A percentile compares a stretch with the other conserved stretches of the same genome.
Conservation (phyloP, 2,113 vertebrate genomes). For the Triplophysa siluroides region DNA sequence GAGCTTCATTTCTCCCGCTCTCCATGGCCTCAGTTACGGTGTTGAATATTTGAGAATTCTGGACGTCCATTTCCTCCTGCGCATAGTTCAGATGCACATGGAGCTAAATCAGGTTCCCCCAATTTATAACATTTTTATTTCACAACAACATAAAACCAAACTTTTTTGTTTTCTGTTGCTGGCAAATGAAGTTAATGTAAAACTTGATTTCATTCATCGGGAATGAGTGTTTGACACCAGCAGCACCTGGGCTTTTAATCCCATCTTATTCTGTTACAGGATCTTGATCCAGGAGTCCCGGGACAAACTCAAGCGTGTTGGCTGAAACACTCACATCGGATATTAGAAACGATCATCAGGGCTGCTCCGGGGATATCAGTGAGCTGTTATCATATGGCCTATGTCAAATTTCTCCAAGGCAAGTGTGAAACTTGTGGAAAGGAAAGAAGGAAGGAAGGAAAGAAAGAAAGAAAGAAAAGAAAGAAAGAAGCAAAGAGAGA, state of each 20-base stretch:
- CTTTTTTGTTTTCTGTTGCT: too few relatives aligned
- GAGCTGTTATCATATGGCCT: conserved; percentile 69
- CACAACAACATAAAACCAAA: too few relatives aligned
- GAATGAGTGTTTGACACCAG: too few relatives aligned
- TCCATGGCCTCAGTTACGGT: conserved; percentile 68
- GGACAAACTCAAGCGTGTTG: conserved; percentile 70
- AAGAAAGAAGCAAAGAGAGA: too few relatives aligned
- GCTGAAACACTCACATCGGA: conserved; percentile 70
- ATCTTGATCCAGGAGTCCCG: conserved; percentile 53
- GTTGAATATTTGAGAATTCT: conserved; percentile 74
- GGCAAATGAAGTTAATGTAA: too few relatives aligned
- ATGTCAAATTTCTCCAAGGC: conserved; percentile 76
- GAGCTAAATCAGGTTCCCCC: conserved; percentile 59
- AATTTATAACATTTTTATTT: too few relatives aligned
- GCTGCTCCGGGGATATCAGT: conserved; percentile 67
- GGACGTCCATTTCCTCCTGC: conserved; percentile 71
- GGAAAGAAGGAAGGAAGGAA: too few relatives aligned
- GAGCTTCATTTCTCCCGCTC: conserved; percentile 70
- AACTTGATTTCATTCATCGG: too few relatives aligned
- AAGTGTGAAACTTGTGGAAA: conserved; percentile 26
- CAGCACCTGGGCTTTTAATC: too few relatives aligned
- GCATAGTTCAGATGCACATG: conserved; percentile 71
- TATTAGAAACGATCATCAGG: conserved; percentile 70
- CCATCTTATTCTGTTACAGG: conserved; percentile 3
- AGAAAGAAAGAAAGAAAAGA: too few relatives aligned